A percentile compares a stretch with the other conserved stretches of the same genome.
Evolutionary conservation across 1,140 invertebrate species (phyloP).

Genomic region (Campodea augens): DNA sequence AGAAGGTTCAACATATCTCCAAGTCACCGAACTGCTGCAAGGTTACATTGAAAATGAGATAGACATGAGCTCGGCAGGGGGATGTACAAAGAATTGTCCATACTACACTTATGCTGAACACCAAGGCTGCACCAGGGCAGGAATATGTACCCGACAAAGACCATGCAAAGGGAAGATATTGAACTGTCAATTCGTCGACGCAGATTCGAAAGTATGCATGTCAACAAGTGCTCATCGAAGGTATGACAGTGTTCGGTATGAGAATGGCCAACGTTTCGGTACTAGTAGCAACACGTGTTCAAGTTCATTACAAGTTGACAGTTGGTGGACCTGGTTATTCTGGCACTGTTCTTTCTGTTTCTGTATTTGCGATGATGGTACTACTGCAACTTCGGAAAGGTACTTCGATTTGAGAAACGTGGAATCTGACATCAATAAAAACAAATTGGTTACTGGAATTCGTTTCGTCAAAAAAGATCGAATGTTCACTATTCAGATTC

Average conservation of each 20-base stretch:
- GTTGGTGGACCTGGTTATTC: slow-evolving; percentile 20
- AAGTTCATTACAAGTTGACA: slow-evolving; percentile 16
- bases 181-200: slow-evolving; percentile 21
- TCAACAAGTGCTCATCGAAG: slow-evolving; percentile 16
- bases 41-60: slow-evolving; percentile 24
- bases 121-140: neutral
- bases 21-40: slow-evolving; percentile 53
- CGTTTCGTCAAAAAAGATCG: slow-evolving; percentile 16
- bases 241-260: slow-evolving; percentile 22
- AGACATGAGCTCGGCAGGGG: slow-evolving; percentile 19
- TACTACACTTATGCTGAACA: slow-evolving; percentile 15
- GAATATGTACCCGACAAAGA: neutral
- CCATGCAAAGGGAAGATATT: slow-evolving; percentile 7
- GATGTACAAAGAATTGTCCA: slow-evolving; percentile 20
- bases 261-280: slow-evolving; percentile 17
- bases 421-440: slow-evolving; percentile 18
- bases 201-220: slow-evolving; percentile 21
- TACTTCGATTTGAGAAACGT: slow-evolving; percentile 18
- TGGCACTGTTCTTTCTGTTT: slow-evolving; percentile 24
- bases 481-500: slow-evolving; percentile 16
- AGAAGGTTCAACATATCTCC: slow-evolving; percentile 46
- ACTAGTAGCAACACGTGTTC: slow-evolving; percentile 7
- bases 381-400: slow-evolving; percentile 17
- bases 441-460: slow-evolving; percentile 21
- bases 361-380: slow-evolving; percentile 21